Base-by-base conservation (phyloP, 2,888 invertebrate genomes). In the Nasonia oneida region DNA sequence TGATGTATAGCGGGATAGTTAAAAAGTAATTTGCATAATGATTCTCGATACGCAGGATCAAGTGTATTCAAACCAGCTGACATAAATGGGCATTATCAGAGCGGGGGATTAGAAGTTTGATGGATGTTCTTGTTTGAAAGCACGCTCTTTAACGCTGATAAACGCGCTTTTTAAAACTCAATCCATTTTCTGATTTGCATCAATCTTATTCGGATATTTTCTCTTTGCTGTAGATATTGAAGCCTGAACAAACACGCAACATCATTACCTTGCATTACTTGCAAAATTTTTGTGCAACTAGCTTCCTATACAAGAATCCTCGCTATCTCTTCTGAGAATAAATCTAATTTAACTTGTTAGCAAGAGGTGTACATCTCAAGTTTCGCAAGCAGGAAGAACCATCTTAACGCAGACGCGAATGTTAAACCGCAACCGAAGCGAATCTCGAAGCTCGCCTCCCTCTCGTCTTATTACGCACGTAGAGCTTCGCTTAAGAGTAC, bases 41-140 rank as follows among this genome's bases (percentile, higher is more conserved):
- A 42, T 23, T 73, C 42, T 73, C 3, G 42, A 18, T 73, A 73
- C 39, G 39, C 73, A 73, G 23, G 8, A 42, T n/a, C 23, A 4
- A 29, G 74, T 33, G 14, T 83, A 77, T 75, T 71, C 23, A 70
- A 42, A 64, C 29, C 67, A 57, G 67, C 15, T 8, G 61, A n/a
- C 77, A 81, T 78, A 73, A 81, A 81, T 81, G 73, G 23, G 57
- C 64, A 61, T 85, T 70, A 71, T 77, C 64, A 64, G 50, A 14
- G 12, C 42, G 15, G 14, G 14, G 77, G 74, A 81, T 77, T 81
- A 75, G 18, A 29, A 82, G 64, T 78, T 78, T 79, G 82, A 85
- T 85, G 39, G 81, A 85, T 85, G 77, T 73, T 29, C 76, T 81
- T 64, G 39, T 61, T 75, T 42, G 42, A 61, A n/a, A 29, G 23